These are phyloP conservation scores for Drosophila incognita DNA, from an alignment of 2,888 invertebrate species.

Conservation along the genomic window DNA sequence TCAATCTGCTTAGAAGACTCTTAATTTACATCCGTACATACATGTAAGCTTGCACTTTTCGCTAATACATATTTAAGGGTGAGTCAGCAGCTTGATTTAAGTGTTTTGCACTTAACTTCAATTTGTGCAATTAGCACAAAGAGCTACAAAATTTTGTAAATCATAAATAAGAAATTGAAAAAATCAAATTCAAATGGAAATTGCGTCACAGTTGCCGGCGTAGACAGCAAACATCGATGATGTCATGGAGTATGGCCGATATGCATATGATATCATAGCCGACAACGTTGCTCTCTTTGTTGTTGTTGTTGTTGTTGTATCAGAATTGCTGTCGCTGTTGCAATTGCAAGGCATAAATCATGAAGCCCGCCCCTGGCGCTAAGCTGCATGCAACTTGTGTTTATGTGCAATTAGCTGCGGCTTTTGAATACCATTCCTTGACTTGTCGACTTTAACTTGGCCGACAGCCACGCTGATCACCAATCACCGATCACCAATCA, in stretches of 20 bases:
- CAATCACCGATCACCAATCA: slow-evolving; percentile 10
- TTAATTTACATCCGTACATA: too few relatives aligned
- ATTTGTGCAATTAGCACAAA: neutral
- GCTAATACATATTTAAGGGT: neutral
- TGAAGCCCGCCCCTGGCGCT: slow-evolving; percentile 62
- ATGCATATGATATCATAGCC: slow-evolving; percentile 51
- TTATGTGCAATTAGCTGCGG: slow-evolving; percentile 54
- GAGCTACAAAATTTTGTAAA: neutral
- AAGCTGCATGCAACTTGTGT: slow-evolving; percentile 26
- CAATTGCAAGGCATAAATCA: slow-evolving; percentile 39
- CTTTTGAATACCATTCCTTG: slow-evolving; percentile 34
- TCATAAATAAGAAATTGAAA: neutral
- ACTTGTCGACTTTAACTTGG: slow-evolving; percentile 29
- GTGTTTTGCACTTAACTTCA: neutral
- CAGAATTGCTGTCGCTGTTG: slow-evolving; percentile 5
- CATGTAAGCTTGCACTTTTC: neutral
- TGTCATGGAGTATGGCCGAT: slow-evolving; percentile 40
- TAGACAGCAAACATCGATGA: slow-evolving; percentile 36
- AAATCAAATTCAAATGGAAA: neutral
- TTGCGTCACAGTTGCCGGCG: slow-evolving; percentile 28
- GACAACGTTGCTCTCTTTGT: neutral
- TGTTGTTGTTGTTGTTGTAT: slow-evolving; percentile 1
- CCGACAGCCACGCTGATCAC: slow-evolving; percentile 25
- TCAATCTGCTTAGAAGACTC: neutral
- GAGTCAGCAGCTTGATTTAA: neutral